phyloP scores from a whole-genome alignment of 2,113 vertebrate species.

The Ciconia boyciana region DNA sequence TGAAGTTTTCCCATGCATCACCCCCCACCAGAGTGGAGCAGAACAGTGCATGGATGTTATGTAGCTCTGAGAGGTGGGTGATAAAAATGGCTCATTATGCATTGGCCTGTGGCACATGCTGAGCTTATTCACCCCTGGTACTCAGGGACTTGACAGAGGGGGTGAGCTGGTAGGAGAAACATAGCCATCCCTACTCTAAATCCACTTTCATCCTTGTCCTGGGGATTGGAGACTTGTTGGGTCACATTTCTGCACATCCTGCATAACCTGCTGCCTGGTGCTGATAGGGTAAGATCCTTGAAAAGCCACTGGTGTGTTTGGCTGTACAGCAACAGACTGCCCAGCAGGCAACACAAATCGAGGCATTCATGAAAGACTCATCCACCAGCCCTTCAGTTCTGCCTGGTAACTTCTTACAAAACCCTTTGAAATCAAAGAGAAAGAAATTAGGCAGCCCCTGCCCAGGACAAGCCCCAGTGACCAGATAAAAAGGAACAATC shows the following conservation, averaged over 20 bases:
- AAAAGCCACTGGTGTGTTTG: background rate
- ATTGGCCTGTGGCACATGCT: background rate
- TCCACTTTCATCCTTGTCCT: background rate
- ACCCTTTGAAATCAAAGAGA: constrained; percentile 8
- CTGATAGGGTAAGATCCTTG: background rate
- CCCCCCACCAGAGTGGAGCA: background rate
- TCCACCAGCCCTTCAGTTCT: background rate
- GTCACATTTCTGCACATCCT: background rate
- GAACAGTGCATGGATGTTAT: background rate
- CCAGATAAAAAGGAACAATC: constrained; percentile 25
- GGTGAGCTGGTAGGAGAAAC: background rate
- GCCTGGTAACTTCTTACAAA: constrained; percentile 22
- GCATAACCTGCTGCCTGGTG: background rate
- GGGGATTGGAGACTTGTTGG: background rate
- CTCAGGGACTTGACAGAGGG: background rate
- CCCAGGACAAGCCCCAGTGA: constrained; percentile 7
- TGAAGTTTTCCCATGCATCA: background rate
- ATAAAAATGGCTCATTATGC: background rate
- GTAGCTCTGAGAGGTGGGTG: background rate
- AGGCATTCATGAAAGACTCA: background rate
- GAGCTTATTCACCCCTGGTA: background rate
- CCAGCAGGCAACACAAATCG: background rate
- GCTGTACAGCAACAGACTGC: background rate
- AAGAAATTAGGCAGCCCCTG: background rate
- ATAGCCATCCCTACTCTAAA: background rate